Conservation (phyloP, 2,888 invertebrate species). For the Drosophila koepferae region DNA sequence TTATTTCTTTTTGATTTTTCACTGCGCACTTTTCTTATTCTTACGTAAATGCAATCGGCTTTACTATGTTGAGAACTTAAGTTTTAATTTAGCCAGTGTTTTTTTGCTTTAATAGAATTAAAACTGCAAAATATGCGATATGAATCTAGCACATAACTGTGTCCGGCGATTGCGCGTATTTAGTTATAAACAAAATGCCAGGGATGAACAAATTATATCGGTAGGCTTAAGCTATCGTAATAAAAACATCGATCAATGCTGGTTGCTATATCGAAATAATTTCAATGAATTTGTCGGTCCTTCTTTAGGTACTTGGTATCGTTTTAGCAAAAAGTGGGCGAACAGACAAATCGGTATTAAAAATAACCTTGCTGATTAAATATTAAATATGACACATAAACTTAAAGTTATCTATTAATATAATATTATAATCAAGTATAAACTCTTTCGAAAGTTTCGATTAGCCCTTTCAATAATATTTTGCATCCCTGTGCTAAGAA, state of each 20-base stretch:
- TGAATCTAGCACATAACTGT: constrained; percentile 21
- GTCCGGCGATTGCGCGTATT: constrained; percentile 47
- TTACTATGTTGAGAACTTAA: neutral
- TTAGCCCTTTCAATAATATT: too few species aligned
- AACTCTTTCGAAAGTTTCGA: neutral
- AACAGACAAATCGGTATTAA: neutral
- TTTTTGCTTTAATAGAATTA: constrained; percentile 41
- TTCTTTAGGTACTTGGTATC: constrained; percentile 16
- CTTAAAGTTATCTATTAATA: neutral
- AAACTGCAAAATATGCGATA: constrained; percentile 21
- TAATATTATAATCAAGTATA: neutral
- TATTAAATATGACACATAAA: neutral
- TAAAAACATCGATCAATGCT: neutral
- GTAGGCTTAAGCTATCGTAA: constrained; percentile 11
- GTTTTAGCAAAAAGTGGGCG: neutral
- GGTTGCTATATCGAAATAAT: constrained; percentile 17
- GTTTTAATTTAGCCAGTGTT: constrained; percentile 23
- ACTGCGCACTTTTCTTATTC: constrained; percentile 55
- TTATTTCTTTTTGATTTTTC: constrained; percentile 18
- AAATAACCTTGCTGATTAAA: neutral
- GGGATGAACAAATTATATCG: constrained; percentile 31
- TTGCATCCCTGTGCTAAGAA: constrained; percentile 21
- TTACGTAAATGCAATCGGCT: constrained; percentile 42
- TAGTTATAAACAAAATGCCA: constrained; percentile 68
- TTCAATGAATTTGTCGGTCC: neutral